Percentiles rank a stretch among this genome's conserved stretches.
Conservation (phyloP, 2,888 invertebrate genomes). For the Cryptocephalus primarius region DNA sequence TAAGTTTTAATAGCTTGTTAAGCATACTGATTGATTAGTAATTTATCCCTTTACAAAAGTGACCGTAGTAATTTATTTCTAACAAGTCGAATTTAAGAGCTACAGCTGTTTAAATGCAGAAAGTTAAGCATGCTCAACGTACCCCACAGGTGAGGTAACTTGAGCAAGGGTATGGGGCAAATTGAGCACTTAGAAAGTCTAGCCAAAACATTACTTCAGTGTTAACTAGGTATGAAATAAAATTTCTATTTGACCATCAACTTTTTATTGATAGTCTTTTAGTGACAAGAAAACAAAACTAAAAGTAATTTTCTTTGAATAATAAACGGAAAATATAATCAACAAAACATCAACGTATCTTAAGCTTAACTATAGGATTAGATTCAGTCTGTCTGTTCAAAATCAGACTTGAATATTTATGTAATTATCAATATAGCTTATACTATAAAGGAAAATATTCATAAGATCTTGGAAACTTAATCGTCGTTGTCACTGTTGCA, state of each 20-base stretch:
- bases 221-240: no score
- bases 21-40: background rate
- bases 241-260: background rate
- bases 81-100: no score
- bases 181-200: no score
- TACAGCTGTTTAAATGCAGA: no score
- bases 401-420: no score
- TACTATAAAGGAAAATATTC: no score
- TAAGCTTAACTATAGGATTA: background rate
- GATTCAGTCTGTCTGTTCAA: background rate
- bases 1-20: background rate
- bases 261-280: background rate
- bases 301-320: no score
- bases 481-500: background rate
- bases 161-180: no score
- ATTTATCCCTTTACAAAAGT: background rate
- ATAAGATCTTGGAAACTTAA: background rate
- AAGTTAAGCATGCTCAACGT: background rate
- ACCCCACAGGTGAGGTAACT: background rate
- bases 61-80: background rate
- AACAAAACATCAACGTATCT: background rate
- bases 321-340: background rate
- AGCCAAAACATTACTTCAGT: no score
- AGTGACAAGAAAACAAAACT: no score
- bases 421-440: no score